phyloP scores from a whole-genome alignment of 1,140 invertebrate genomes.

The Panonychus citri region DNA sequence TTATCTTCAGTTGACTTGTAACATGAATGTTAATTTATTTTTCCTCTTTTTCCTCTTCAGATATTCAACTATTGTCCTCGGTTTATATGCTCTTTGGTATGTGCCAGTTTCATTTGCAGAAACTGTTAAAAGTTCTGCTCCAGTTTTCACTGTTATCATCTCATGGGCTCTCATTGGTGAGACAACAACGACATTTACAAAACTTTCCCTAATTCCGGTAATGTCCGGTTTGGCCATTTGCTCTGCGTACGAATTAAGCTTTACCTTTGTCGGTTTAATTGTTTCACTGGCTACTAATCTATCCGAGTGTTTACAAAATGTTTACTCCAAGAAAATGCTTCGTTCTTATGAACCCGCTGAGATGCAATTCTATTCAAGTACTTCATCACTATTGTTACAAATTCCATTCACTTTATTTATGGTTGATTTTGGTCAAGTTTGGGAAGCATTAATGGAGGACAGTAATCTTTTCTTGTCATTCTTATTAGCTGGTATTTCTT shows the following conservation, averaged over 20 bases:
- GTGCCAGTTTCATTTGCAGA: constrained; percentile 65
- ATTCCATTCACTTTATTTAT: constrained; percentile 45
- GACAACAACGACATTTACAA: constrained; percentile 46
- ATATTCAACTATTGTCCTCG: constrained; percentile 46
- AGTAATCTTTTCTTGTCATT: constrained; percentile 34
- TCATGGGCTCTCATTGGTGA: constrained; percentile 43
- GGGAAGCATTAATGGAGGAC: constrained; percentile 20
- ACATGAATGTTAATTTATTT: not conserved
- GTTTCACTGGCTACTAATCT: constrained; percentile 56
- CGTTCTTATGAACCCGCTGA: constrained; percentile 50
- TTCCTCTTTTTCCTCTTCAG: constrained; percentile 30
- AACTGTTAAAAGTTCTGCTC: constrained; percentile 62
- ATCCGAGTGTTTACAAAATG: constrained; percentile 63
- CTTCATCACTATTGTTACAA: constrained; percentile 52
- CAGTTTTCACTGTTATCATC: constrained; percentile 56
- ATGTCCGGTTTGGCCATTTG: constrained; percentile 61
- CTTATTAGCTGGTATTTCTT: constrained; percentile 52
- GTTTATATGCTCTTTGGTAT: constrained; percentile 52
- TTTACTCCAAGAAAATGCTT: constrained; percentile 57
- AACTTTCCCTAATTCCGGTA: constrained; percentile 54
- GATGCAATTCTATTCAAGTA: constrained; percentile 58
- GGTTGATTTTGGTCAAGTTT: constrained; percentile 32
- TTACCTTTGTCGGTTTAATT: constrained; percentile 46
- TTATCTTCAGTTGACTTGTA: not conserved
- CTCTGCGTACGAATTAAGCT: constrained; percentile 55